These are phyloP conservation scores for Petrocephalus schoutedeni DNA, from an alignment of 2,797 vertebrate genomes.

Conservation along the genomic window DNA sequence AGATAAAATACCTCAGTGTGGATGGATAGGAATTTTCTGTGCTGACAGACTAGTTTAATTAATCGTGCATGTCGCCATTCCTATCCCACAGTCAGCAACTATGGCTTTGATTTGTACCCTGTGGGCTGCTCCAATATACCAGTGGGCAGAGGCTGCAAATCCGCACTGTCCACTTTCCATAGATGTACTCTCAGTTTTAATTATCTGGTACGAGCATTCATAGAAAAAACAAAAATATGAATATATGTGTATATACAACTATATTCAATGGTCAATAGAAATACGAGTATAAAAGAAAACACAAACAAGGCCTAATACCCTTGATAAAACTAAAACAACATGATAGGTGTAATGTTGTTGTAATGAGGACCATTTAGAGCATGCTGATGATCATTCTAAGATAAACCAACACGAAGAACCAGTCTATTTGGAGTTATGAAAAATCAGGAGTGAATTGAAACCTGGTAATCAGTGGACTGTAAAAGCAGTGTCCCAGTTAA, in stretches of 20 bases:
- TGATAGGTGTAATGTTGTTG: too few species aligned
- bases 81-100: slow-evolving; percentile 65
- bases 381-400: slow-evolving; percentile 20
- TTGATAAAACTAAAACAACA: background rate
- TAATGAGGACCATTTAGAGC: slow-evolving; percentile 24
- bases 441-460: background rate
- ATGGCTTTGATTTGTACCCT: slow-evolving; percentile 60
- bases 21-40: slow-evolving; percentile 50
- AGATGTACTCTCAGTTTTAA: slow-evolving; percentile 40
- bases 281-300: slow-evolving; percentile 29
- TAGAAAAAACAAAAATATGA: slow-evolving; percentile 28
- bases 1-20: slow-evolving; percentile 43
- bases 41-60: slow-evolving; percentile 59
- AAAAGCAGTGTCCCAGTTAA: background rate
- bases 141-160: slow-evolving; percentile 52
- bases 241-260: background rate
- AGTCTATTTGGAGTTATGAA: background rate
- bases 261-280: slow-evolving; percentile 40
- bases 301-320: background rate
- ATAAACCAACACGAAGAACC: background rate
- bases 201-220: slow-evolving; percentile 41
- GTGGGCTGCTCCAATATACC: slow-evolving; percentile 47
- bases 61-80: slow-evolving; percentile 55
- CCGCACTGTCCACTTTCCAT: slow-evolving; percentile 29
- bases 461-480: background rate